Conservation (phyloP, 2,113 vertebrate species). For the Falcunculus frontatus region DNA sequence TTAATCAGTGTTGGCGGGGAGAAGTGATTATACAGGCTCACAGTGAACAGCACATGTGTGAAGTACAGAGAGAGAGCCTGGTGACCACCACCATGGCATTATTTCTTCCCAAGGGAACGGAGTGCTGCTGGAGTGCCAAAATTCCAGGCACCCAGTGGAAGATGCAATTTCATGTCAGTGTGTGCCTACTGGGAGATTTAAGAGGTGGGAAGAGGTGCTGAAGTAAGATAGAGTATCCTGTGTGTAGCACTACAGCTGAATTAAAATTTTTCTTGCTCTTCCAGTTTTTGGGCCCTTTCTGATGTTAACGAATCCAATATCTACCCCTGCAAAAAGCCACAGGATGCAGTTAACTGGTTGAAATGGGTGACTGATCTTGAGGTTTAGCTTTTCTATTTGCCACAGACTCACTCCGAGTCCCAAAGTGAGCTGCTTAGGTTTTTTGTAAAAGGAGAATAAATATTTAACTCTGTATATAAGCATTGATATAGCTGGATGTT, state of each 20-base stretch:
- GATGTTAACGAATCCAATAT: background rate
- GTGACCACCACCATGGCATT: background rate
- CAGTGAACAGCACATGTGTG: background rate
- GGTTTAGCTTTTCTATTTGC: background rate
- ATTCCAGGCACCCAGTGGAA: background rate
- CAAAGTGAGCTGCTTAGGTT: background rate
- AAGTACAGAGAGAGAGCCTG: background rate
- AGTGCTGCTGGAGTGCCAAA: background rate
- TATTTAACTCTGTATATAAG: background rate
- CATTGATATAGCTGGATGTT: accelerated
- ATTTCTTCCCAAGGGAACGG: background rate
- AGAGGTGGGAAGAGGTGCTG: background rate
- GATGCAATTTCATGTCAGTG: background rate
- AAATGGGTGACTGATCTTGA: background rate
- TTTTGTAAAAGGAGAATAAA: background rate
- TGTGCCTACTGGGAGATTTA: background rate
- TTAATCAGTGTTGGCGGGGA: background rate
- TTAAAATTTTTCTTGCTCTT: background rate
- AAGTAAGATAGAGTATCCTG: background rate
- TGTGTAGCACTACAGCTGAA: background rate
- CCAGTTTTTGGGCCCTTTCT: background rate
- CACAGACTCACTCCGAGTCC: background rate
- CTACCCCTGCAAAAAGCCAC: background rate
- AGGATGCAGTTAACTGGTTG: background rate
- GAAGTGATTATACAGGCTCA: background rate